Evolutionary conservation across 2,113 vertebrate species (phyloP).

Genomic region (Mus spicilegus): DNA sequence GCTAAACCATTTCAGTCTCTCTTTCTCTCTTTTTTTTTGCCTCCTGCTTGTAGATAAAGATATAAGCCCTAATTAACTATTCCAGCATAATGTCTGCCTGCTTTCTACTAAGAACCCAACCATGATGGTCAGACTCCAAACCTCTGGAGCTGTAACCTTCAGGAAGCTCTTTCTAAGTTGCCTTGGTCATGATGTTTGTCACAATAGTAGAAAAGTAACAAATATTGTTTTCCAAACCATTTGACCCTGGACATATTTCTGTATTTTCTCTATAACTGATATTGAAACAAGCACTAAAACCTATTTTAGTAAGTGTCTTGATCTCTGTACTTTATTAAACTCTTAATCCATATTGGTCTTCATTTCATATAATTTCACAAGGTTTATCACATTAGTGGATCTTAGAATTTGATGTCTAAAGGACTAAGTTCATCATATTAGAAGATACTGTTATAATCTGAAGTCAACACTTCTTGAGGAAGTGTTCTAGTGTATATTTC

Average conservation of each 20-base stretch:
- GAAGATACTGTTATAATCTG: neutral
- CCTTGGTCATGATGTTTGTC: neutral
- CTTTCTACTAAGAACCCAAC: neutral
- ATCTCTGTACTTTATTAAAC: neutral
- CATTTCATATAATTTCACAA: neutral
- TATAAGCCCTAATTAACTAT: neutral
- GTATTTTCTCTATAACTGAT: neutral
- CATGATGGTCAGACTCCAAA: neutral
- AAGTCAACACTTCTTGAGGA: neutral
- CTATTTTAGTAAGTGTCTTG: neutral
- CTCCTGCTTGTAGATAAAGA: neutral
- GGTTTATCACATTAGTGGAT: neutral
- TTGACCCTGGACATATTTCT: conserved; percentile 49
- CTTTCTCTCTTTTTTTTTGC: neutral
- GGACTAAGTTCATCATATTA: neutral
- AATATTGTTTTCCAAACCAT: conserved; percentile 9
- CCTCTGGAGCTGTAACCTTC: neutral
- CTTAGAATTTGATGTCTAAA: neutral
- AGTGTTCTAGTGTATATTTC: neutral
- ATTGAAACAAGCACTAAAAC: conserved; percentile 27
- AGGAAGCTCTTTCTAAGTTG: neutral
- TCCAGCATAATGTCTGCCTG: neutral
- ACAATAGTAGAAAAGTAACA: neutral
- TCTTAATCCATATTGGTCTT: neutral
- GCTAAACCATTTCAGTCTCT: neutral